Base-by-base conservation (phyloP, 2,113 vertebrate species). In the Turnix velox region DNA sequence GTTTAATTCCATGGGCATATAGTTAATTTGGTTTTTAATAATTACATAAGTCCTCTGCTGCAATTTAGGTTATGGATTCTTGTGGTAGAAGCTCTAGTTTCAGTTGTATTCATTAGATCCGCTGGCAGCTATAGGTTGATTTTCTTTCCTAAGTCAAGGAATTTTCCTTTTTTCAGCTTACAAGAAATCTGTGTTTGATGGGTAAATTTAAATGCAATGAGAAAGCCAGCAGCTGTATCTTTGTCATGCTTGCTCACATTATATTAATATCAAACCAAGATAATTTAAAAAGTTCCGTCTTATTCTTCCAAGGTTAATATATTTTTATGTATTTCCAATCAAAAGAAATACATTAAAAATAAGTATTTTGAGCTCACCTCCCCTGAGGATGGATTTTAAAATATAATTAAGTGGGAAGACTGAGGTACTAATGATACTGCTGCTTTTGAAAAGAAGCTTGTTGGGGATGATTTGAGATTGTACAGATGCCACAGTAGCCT, bases 131-230 rank as follows among this genome's bases (percentile, higher is more conserved):
- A 39, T 67, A 73, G 84, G 81, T 94, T 33, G 69, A 23, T 77
- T 97, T 97, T 92, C 83, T 94, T 95, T 86, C 75, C 72, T 88
- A 75, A 93, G 86, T 84, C 92, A 94, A 62, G 86, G 89, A 95
- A 78, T 46, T 87, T 88, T 95, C 73, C 77, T 78, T 95, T 95
- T 87, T 66, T 52, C 78, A 92, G 58, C 79, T 95, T 95, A 75
- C 87, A 54, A 46, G 84, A 87, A 90, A n/a, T 94, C 51, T 83
- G 9, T 15, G 7, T 92, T 91, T 95, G 85, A 93, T 86, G 95
- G 75, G 51, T 95, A 95, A 45, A 69, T 84, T 83, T 52, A 78
- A 94, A 94, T 95, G 75, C 90, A 93, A 3, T 82, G 90, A 94
- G 84, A 92, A 92, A 49, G 62, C 48, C 40, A 93, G 67, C 84